Conservation (phyloP, 2,797 vertebrate species). For the Pangasius larnaudii region DNA sequence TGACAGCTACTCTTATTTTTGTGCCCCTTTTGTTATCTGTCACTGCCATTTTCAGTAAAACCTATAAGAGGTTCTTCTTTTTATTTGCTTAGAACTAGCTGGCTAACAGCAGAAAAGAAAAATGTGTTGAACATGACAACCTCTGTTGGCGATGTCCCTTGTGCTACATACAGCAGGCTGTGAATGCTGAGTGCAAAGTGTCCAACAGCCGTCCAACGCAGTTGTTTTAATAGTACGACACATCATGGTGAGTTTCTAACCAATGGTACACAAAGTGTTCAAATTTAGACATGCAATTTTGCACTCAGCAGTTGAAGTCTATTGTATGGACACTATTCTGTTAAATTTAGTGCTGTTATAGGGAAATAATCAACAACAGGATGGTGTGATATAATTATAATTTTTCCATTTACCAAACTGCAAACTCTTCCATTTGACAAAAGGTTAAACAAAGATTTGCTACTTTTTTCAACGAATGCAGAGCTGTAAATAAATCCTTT, state of each 20-base stretch:
- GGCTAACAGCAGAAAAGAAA: background rate
- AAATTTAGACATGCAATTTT: background rate
- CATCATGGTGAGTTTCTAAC: background rate
- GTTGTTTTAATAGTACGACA: background rate
- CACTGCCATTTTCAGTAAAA: background rate
- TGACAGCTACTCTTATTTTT: background rate
- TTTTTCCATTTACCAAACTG: background rate
- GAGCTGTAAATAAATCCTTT: background rate
- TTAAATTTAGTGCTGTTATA: background rate
- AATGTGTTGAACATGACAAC: background rate
- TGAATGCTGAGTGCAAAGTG: background rate
- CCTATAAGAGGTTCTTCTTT: background rate
- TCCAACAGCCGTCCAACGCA: background rate
- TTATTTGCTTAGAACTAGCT: background rate
- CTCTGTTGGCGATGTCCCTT: background rate
- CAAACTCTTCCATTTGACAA: background rate
- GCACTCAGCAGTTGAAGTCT: background rate
- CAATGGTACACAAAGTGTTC: background rate
- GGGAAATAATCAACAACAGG: background rate
- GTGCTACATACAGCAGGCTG: background rate
- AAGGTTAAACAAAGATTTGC: background rate
- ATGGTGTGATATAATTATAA: background rate
- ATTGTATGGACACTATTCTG: background rate
- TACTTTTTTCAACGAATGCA: background rate
- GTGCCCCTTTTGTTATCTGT: background rate